phyloP scores from a whole-genome alignment of 2,888 invertebrate species.

The Parapristionchus giblindavisi region DNA sequence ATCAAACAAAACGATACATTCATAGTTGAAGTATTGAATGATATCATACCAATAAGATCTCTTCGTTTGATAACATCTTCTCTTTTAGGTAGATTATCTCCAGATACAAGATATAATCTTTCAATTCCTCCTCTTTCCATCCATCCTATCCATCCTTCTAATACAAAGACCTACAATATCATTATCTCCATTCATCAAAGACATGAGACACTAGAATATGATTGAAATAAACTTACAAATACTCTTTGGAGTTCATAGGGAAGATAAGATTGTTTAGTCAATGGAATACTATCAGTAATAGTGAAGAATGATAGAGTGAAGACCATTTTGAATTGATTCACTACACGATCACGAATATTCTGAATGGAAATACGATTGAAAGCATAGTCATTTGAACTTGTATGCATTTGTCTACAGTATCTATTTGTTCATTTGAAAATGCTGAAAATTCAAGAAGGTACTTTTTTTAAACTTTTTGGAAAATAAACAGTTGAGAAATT shows the following conservation, averaged over 20 bases:
- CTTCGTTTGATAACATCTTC: background rate
- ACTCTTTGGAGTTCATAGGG: constrained; percentile 2
- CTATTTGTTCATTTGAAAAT: too few species aligned
- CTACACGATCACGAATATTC: background rate
- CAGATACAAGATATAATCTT: background rate
- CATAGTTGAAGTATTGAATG: too few species aligned
- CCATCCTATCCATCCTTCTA: constrained; percentile 24
- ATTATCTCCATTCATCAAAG: too few species aligned
- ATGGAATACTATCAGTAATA: background rate
- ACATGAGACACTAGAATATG: background rate
- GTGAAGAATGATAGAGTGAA: constrained; percentile 19
- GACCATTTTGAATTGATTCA: background rate
- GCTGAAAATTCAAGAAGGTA: too few species aligned
- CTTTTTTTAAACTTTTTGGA: too few species aligned
- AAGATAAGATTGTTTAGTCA: background rate
- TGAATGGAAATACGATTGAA: background rate
- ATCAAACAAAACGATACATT: too few species aligned
- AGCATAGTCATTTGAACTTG: too few species aligned
- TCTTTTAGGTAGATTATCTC: background rate
- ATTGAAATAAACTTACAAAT: background rate
- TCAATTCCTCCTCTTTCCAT: constrained; percentile 24
- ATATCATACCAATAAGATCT: constrained; percentile 6
- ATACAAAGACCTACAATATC: background rate
- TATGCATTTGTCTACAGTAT: too few species aligned
- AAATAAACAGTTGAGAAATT: too few species aligned